Conservation (phyloP, 2,888 invertebrate species). For the Coleophora deauratella region DNA sequence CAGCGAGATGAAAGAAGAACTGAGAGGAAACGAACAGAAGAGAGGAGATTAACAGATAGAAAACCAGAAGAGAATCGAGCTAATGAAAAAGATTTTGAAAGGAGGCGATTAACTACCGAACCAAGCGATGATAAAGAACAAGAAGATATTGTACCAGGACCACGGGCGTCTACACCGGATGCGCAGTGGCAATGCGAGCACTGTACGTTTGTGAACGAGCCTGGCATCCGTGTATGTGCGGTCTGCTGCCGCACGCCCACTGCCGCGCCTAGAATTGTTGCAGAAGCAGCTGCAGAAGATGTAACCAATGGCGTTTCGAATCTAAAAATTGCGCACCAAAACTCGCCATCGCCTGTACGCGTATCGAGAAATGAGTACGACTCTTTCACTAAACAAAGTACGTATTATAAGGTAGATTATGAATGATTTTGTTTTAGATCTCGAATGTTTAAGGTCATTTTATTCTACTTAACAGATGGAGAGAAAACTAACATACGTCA, state of each 20-base stretch:
- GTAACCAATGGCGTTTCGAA: constrained; percentile 26
- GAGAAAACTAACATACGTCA: constrained; percentile 35
- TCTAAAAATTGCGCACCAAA: constrained; percentile 23
- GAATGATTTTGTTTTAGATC: neutral
- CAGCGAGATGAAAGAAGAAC: neutral
- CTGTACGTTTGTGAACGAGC: constrained; percentile 90
- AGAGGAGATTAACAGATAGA: neutral
- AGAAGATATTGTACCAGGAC: constrained; percentile 46
- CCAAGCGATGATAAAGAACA: neutral
- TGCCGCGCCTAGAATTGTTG: constrained; percentile 35
- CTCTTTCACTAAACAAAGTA: constrained; percentile 71
- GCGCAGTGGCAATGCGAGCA: constrained; percentile 90
- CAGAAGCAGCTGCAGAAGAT: constrained; percentile 10
- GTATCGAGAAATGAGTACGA: constrained; percentile 19
- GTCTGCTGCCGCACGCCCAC: constrained; percentile 90
- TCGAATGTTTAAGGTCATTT: neutral
- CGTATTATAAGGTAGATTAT: constrained; percentile 32
- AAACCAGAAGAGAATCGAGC: constrained; percentile 5
- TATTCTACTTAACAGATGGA: constrained; percentile 23
- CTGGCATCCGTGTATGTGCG: constrained; percentile 84
- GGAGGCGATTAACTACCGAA: neutral
- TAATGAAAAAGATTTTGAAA: neutral
- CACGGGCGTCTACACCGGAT: constrained; percentile 68
- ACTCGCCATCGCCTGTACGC: constrained; percentile 17
- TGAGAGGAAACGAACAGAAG: neutral